Percentiles rank a stretch among this genome's conserved stretches.
These are phyloP conservation scores for Aramus guarauna DNA, from an alignment of 2,113 vertebrate species.

Conservation along the genomic window DNA sequence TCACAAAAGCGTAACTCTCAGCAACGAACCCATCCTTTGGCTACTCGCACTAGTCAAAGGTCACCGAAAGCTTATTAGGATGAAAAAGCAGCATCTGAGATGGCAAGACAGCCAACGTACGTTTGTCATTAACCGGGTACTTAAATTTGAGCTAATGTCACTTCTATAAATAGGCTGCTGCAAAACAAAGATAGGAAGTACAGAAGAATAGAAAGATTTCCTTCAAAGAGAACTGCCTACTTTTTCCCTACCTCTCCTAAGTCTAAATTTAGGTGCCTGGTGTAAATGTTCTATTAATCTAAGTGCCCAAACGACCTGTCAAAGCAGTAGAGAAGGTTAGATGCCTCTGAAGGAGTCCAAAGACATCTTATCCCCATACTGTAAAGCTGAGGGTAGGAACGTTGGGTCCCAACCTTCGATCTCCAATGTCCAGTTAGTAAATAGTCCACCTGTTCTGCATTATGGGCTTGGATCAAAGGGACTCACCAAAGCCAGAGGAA, in stretches of 20 bases:
- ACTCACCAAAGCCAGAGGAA: neutral
- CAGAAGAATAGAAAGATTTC: neutral
- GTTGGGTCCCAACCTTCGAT: neutral
- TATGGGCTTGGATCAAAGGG: neutral
- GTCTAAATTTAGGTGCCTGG: neutral
- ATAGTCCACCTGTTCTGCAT: neutral
- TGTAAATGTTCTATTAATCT: neutral
- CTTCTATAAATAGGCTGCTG: neutral
- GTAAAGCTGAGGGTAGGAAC: neutral
- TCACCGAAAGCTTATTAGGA: neutral
- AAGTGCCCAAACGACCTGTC: neutral
- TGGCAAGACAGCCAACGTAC: neutral
- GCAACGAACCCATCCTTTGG: neutral
- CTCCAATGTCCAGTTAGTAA: neutral
- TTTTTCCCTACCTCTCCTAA: neutral
- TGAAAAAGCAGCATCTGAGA: neutral
- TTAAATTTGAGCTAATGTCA: neutral
- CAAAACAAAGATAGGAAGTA: neutral
- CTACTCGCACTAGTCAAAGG: neutral
- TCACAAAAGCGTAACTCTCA: neutral
- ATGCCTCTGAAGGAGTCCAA: neutral
- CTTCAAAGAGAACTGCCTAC: neutral
- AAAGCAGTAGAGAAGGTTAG: neutral
- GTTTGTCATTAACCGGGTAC: neutral
- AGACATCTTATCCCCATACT: neutral